Evolutionary conservation across 64 coral and sea anemone genomes (phyloP), one percentile per base, ranked within the genome.

Genomic region (Montipora sp.): DNA sequence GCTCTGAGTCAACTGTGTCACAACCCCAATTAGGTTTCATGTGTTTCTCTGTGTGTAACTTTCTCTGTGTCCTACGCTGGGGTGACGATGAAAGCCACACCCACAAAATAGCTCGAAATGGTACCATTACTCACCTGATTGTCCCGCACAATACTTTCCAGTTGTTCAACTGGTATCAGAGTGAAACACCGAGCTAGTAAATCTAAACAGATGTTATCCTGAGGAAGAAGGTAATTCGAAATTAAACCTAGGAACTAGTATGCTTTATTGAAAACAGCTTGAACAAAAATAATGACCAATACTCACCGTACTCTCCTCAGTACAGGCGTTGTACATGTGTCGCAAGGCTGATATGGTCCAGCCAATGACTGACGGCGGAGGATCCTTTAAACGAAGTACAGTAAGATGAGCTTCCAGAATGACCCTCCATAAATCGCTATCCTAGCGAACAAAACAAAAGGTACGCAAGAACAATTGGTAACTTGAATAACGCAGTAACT

Each of bases 331-430:
- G 65, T 84, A 92, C 36, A 92, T 75, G 51, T 77, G 53, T 7
- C 66, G 5, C 10, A 92, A 43, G 9, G 90, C 71, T 9, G 90
- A 73, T 65, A 73, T 83, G 13, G 80, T 84, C 90, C 90, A 92
- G 13, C 80, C 90, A 18, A 93, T 86, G 24, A 93, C 80, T 24
- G 91, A 93, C 0, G 80, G 57, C 4, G 95, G 95, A 36, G 81
- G 95, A 0, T 96, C 91, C 12, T 48, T 93, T 67, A 96, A 45
- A 68, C 79, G 47, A 4, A 96, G 80, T 18, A 93, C 91, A 6
- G 91, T 87, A 15, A 92, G 80, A 75, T 83, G 48, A 75, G 63
- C 90, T 47, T 77, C 80, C 16, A 96, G 65, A 73, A 89, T 89
- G 81, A 75, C 18, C 18, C 15, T 15, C 24, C 61, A 75, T 68